phyloP scores from a whole-genome alignment of 2,113 vertebrate genomes.

The Cyanoramphus novaezelandiae region DNA sequence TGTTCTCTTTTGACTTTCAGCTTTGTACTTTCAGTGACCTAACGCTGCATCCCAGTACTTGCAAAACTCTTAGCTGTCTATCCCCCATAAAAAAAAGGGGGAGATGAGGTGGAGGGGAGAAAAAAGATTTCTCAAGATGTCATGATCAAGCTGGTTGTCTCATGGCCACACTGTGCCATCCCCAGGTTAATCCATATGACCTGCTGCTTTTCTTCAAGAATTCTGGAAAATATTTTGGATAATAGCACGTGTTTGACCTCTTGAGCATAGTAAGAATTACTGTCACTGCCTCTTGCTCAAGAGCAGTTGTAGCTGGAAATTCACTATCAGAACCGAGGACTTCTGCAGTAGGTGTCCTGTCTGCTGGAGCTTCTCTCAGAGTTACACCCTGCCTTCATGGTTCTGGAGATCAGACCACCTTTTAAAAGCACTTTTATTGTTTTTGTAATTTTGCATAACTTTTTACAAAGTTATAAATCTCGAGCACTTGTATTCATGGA shows the following conservation, averaged over 20 bases:
- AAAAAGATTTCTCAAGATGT: not conserved
- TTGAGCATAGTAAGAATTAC: rapidly evolving
- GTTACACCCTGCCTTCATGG: not conserved
- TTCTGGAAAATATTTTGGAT: not conserved
- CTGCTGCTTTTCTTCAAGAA: not conserved
- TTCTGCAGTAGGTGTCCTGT: rapidly evolving
- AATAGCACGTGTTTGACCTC: not conserved
- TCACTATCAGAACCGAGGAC: not conserved
- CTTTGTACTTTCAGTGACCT: not conserved
- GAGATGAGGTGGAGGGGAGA: rapidly evolving
- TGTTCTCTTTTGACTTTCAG: not conserved
- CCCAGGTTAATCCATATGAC: not conserved
- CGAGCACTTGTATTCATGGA: not conserved
- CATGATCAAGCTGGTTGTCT: not conserved
- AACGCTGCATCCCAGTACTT: not conserved
- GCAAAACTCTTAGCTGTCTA: not conserved
- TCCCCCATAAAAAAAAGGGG: not conserved
- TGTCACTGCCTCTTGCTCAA: not conserved
- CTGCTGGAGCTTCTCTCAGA: not conserved
- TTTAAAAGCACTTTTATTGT: not conserved
- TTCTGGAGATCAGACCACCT: not conserved
- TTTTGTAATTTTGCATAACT: not conserved
- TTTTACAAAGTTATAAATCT: not conserved
- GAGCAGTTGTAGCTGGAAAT: not conserved
- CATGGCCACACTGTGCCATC: not conserved